Evolutionary conservation across 2,113 vertebrate genomes (phyloP), one percentile per base, ranked within the genome.

Genomic region (Sciurus niger): DNA sequence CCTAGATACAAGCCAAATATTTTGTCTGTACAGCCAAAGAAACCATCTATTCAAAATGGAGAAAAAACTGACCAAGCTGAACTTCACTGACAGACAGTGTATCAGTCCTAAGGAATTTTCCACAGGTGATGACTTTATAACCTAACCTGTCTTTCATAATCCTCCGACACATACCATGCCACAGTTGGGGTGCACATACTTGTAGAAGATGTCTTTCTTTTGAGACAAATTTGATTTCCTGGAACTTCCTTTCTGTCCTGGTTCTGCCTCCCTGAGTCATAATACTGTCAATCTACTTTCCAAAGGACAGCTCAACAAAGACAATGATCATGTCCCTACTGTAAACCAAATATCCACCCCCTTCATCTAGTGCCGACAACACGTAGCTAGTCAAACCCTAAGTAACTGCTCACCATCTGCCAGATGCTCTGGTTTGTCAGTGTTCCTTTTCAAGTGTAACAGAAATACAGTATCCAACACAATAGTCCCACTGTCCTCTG

Each of bases 161-260:
- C 8, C 58, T 14, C 5, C 4, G 18, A 18, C 2, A 30, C 25
- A 7, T 4, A 0, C 11, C n/a, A 0, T 2, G 9, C 8, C 58
- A n/a, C 0, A 14, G 51, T 22, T 20, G 2, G 37, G 73, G n/a
- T 4, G 30, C 58, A 40, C 86, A 11, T 3, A 0, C 16, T 2
- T 17, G 24, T 0, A 25, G 51, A 24, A 25, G 51, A 24, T 1
- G 17, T 3, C 89, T 70, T 72, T 82, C 11, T 76, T 10, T 9
- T 1, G 13, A 70, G 76, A 24, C 86, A 94, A 48, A 16, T n/a
- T 30, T 43, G 72, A 32, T 72, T 53, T 48, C 48, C 78, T 37
- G 3, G 48, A 43, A 68, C 84, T 78, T 70, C 70, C 37, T 32
- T 37, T 77, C 48, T 14, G 67, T 55, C 78, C 65, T 53, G 78